phyloP scores from a whole-genome alignment of 2,113 vertebrate genomes.

The Talpa occidentalis region DNA sequence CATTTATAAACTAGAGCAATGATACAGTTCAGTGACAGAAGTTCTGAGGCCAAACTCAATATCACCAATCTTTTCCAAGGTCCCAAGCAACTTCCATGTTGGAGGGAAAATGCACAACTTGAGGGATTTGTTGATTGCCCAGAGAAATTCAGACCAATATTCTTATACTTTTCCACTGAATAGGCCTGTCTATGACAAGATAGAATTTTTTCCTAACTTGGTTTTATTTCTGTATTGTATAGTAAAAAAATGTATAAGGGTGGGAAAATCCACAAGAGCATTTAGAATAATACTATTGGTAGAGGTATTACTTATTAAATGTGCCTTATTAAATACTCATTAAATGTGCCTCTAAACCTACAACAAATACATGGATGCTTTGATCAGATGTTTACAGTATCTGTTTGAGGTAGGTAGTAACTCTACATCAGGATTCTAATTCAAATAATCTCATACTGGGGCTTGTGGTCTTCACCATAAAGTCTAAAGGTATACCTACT shows the following conservation, averaged over 20 bases:
- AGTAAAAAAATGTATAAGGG: background rate
- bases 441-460: background rate
- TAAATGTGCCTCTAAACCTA: background rate
- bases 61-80: slow-evolving; percentile 60
- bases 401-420: background rate
- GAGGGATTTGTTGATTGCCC: slow-evolving; percentile 61
- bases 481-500: background rate
- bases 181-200: background rate
- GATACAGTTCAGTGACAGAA: slow-evolving; percentile 39
- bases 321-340: no score
- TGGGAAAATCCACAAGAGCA: background rate
- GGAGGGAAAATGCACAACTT: background rate
- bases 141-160: background rate
- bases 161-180: background rate
- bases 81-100: background rate
- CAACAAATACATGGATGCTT: background rate
- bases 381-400: background rate
- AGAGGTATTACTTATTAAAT: background rate
- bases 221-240: background rate
- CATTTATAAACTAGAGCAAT: slow-evolving; percentile 70
- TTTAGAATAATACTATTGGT: background rate
- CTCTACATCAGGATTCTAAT: background rate
- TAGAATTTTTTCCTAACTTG: background rate
- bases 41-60: background rate
- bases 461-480: background rate